Conservation (phyloP, 2,797 vertebrate genomes). For the Sebastes flavidus region DNA sequence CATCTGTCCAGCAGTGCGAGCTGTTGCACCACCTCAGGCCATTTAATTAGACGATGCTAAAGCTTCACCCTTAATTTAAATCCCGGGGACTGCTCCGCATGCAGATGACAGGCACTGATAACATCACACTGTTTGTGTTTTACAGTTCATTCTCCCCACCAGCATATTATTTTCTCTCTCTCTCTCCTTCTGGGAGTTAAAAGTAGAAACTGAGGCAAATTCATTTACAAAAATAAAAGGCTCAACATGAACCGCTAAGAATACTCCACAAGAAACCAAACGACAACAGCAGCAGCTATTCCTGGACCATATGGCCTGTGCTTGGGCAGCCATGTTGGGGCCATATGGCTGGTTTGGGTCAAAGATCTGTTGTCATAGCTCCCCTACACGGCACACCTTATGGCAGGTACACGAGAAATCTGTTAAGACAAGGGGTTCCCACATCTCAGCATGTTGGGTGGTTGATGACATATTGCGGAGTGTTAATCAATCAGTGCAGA, state of each 20-base stretch:
- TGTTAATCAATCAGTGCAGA: constrained; percentile 55
- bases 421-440: constrained; percentile 61
- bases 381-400: constrained; percentile 63
- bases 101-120: constrained; percentile 31
- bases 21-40: constrained; percentile 1
- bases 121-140: constrained; percentile 25
- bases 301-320: constrained; percentile 63
- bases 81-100: neutral
- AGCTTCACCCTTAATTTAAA: constrained; percentile 15
- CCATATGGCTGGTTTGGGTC: constrained; percentile 72
- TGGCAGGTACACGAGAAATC: constrained; percentile 65
- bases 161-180: neutral
- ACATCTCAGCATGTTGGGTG: constrained; percentile 38
- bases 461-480: constrained; percentile 44
- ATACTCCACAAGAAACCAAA: constrained; percentile 49
- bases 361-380: constrained; percentile 60
- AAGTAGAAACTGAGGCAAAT: constrained; percentile 5
- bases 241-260: constrained; percentile 31
- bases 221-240: constrained; percentile 35
- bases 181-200: constrained; percentile 16
- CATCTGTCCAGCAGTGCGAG: constrained; percentile 5
- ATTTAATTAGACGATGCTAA: constrained; percentile 30
- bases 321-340: constrained; percentile 31
- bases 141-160: neutral
- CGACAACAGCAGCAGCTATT: constrained; percentile 39